Base-by-base conservation (phyloP, 2,888 invertebrate species). In the Mesoligia furuncula region DNA sequence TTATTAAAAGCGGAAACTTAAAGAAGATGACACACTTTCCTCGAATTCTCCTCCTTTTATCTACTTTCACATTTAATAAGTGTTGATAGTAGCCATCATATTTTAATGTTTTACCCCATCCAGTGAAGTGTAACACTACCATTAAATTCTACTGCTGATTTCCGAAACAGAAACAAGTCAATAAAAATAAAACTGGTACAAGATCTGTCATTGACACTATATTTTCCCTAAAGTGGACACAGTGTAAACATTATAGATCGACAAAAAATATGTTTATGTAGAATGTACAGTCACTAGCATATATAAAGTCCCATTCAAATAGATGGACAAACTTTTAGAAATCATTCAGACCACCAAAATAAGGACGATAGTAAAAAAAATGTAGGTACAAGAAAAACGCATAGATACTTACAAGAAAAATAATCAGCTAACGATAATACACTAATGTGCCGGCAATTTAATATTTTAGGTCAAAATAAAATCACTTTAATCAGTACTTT, bases 131-230 rank as follows among this genome's bases (percentile, higher is more conserved):
- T 69, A 68, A 77, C 64, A 66, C 15, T 66, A 66, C 39, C 59
- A 85, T 82, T 59, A 70, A 74, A 85, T 69, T 59, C 65, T 51
- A 62, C 54, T 36, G 45, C 20, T 59, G 65, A 69, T 85, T 84
- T 83, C 86, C 84, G 86, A 86, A 86, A 80, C 86, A 75, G 57
- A 77, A 72, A 70, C 79, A 78, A 45, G 59, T 48, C 64, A 66
- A 65, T 61, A 66, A 79, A 76, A 76, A 36, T 17, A 62, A 70
- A 77, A 57, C 9, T 80, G 59, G 73, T 72, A 75, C 74, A 80
- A 75, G 75, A 69, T 86, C 68, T 73, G 39, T 82, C 72, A 66
- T 45, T 81, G 27, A 67, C 51, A 59, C 57, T 69, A 24, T 77
- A 51, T 80, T 80, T 64, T 57, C 51, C 45, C 54, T 45, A 17